Evolutionary conservation across 2,113 vertebrate species (phyloP).

Genomic region (Tyto alba): DNA sequence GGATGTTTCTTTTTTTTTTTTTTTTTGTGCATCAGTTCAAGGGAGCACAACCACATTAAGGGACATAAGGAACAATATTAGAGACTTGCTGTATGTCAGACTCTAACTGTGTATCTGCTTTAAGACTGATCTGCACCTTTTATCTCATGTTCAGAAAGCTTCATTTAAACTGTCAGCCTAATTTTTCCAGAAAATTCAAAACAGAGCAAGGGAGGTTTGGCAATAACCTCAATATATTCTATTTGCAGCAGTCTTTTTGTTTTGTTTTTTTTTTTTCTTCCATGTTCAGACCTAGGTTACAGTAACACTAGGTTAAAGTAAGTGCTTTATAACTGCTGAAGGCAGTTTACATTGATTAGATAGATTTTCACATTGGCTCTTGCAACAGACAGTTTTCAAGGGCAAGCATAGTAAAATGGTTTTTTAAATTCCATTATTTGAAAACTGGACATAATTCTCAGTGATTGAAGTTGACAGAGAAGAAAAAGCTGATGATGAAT

Average conservation of each 20-base stretch:
- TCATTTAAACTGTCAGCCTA: neutral
- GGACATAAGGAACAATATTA: neutral
- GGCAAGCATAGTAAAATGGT: neutral
- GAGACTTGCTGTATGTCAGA: neutral
- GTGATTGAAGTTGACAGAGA: constrained; percentile 29
- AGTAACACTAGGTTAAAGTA: neutral
- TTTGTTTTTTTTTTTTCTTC: neutral
- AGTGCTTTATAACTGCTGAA: constrained; percentile 3
- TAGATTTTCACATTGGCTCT: constrained; percentile 16
- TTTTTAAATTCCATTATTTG: constrained; percentile 21
- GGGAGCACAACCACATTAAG: neutral
- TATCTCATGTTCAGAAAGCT: neutral
- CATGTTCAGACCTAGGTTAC: neutral
- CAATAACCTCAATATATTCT: neutral
- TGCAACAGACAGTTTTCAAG: constrained; percentile 35
- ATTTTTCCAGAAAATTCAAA: neutral
- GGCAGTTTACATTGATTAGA: constrained; percentile 8
- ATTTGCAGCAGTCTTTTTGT: neutral
- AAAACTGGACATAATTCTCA: constrained; percentile 27
- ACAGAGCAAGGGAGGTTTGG: neutral
- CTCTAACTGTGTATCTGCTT: neutral
- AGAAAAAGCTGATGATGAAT: neutral
- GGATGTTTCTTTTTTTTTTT: neutral
- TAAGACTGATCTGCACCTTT: neutral
- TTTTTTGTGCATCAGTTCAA: neutral